These are phyloP conservation scores for Chelonus insularis DNA, from an alignment of 1,140 invertebrate genomes.

Conservation along the genomic window DNA sequence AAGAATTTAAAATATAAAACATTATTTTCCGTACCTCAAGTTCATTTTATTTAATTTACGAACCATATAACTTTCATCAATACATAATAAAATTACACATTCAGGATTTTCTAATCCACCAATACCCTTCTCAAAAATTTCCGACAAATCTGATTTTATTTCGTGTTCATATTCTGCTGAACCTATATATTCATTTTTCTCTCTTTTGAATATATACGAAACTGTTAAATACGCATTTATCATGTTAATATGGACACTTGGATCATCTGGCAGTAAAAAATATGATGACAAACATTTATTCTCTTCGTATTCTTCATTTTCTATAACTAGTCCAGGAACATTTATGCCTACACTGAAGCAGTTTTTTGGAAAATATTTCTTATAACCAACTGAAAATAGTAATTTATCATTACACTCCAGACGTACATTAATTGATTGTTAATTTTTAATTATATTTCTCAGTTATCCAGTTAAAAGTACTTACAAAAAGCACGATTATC, in stretches of 20 bases:
- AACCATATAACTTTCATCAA: too few species aligned
- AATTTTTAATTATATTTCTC: too few species aligned
- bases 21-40: too few species aligned
- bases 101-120: conserved; percentile 1
- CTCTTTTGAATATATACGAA: conserved; percentile 12
- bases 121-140: neutral
- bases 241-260: conserved; percentile 16
- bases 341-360: conserved; percentile 35
- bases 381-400: conserved; percentile 27
- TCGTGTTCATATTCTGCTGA: neutral
- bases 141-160: too few species aligned
- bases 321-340: conserved; percentile 24
- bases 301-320: conserved; percentile 31
- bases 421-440: too few species aligned
- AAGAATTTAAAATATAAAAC: conserved; percentile 5
- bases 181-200: neutral
- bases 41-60: too few species aligned
- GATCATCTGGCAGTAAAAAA: conserved; percentile 44
- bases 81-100: too few species aligned
- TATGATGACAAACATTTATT: conserved; percentile 13
- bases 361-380: conserved; percentile 29
- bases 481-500: neutral
- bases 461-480: neutral
- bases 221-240: conserved; percentile 5
- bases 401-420: too few species aligned